phyloP scores from a whole-genome alignment of 1,140 invertebrate species.

The Macrocentrus cingulum region DNA sequence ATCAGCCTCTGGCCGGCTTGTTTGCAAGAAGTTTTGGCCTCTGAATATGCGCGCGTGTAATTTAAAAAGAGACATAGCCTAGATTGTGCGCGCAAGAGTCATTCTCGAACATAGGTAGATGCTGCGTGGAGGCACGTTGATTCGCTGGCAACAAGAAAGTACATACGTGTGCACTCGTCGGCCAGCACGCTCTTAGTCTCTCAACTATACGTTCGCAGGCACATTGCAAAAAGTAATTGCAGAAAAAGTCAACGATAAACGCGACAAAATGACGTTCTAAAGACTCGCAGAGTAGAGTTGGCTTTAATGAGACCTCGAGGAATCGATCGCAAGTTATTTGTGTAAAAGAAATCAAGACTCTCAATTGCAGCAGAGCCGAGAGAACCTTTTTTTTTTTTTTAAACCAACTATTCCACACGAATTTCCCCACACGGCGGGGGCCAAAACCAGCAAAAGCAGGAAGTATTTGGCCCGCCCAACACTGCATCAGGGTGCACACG shows the following conservation, averaged over 20 bases:
- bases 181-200: not conserved
- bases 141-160: not conserved
- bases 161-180: not conserved
- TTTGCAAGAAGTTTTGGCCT: too few relatives aligned
- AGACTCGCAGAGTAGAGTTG: constrained; percentile 26
- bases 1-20: too few relatives aligned
- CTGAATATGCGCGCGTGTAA: not conserved
- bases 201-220: not conserved
- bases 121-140: not conserved
- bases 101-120: not conserved
- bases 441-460: too few relatives aligned
- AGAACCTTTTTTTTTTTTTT: not conserved
- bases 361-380: not conserved
- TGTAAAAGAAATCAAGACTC: constrained; percentile 25
- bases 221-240: constrained; percentile 40
- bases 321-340: constrained; percentile 26
- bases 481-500: not conserved
- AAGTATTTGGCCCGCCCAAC: constrained; percentile 1
- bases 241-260: constrained; percentile 42
- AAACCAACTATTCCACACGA: too few relatives aligned
- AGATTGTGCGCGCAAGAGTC: constrained; percentile 11
- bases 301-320: constrained; percentile 33
- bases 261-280: constrained; percentile 46
- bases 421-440: too few relatives aligned
- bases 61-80: not conserved